A percentile compares a stretch with the other conserved stretches of the same genome.
These are phyloP conservation scores for Euura saliciscinereae DNA, from an alignment of 1,140 invertebrate genomes.

Conservation along the genomic window DNA sequence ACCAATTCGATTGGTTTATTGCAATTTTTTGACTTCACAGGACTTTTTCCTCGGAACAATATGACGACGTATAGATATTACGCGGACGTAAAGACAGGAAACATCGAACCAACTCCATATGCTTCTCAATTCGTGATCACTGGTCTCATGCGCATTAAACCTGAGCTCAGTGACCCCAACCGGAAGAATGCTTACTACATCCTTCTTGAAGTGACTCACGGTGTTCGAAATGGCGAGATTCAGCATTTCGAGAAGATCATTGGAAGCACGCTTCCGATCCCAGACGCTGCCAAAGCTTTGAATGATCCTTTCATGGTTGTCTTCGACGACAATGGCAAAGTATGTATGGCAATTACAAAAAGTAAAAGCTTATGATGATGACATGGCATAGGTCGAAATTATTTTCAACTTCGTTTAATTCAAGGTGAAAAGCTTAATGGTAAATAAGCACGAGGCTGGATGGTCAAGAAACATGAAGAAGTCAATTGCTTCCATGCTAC, in stretches of 20 bases:
- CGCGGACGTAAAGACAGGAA: conserved; percentile 45
- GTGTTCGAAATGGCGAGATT: conserved; percentile 44
- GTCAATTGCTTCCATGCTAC: conserved; percentile 47
- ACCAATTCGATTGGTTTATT: neutral
- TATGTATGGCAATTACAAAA: conserved; percentile 19
- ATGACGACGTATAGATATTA: conserved; percentile 50
- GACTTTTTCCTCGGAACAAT: conserved; percentile 42
- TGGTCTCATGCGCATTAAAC: conserved; percentile 44
- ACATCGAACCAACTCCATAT: conserved; percentile 42
- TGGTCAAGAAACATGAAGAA: conserved; percentile 53
- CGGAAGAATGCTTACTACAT: conserved; percentile 37
- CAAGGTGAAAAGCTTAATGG: conserved; percentile 40
- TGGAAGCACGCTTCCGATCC: conserved; percentile 22
- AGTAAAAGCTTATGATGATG: conserved; percentile 46
- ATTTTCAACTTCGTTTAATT: conserved; percentile 27
- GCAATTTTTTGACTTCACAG: conserved; percentile 25
- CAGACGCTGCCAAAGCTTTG: conserved; percentile 31
- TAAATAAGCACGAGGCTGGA: conserved; percentile 33
- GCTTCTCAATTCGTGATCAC: conserved; percentile 46
- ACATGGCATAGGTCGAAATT: conserved; percentile 46
- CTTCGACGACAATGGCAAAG: conserved; percentile 38
- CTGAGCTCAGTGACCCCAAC: conserved; percentile 28
- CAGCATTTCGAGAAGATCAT: conserved; percentile 13
- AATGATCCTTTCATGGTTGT: conserved; percentile 45
- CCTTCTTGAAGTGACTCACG: conserved; percentile 44